Conservation (phyloP, 2,888 invertebrate genomes). For the Drosophila kokeensis region DNA sequence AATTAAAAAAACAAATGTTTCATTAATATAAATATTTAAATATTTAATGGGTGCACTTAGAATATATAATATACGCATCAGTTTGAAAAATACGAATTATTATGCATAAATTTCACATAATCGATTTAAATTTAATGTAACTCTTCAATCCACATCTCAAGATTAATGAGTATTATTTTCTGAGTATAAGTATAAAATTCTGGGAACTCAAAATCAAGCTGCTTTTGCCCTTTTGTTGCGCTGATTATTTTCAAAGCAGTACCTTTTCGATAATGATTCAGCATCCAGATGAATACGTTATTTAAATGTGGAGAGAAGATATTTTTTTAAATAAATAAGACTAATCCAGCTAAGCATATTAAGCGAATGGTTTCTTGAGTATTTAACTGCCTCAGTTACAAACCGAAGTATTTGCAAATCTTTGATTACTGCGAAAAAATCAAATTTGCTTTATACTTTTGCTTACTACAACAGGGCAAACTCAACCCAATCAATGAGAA, state of each 20-base stretch:
- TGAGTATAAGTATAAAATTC: neutral
- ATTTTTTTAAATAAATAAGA: neutral
- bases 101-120: too few relatives aligned
- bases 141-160: rapidly evolving
- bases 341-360: neutral
- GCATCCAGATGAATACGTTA: neutral
- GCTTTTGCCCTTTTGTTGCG: neutral
- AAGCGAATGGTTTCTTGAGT: neutral
- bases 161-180: neutral
- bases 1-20: neutral
- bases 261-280: neutral
- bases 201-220: neutral
- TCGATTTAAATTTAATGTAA: neutral
- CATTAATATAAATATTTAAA: neutral
- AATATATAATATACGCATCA: neutral
- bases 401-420: conserved; percentile 10
- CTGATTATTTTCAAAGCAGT: neutral
- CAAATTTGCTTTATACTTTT: conserved; percentile 38
- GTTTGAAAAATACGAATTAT: neutral
- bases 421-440: conserved; percentile 53
- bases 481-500: conserved; percentile 53
- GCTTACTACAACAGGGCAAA: conserved; percentile 7
- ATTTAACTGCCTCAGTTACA: neutral
- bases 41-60: neutral
- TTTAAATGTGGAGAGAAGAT: neutral